Base-by-base conservation (phyloP, 30 jellyfish, hydroid and myxozoan species). In the Aurelia sp. region DNA sequence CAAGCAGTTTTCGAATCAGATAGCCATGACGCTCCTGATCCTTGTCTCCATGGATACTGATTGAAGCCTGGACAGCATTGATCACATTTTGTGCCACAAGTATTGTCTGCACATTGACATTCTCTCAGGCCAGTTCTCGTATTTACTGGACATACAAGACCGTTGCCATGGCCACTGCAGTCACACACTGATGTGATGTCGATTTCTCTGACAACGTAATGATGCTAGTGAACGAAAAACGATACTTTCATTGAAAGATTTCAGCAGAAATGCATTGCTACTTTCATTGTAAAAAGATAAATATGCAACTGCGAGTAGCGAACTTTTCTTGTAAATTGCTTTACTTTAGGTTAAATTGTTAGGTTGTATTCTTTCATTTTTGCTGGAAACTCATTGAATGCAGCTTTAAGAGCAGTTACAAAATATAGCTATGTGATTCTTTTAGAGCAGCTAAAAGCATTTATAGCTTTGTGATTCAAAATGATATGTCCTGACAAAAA, bases 91-190 rank as follows among this genome's bases (percentile, higher is more conserved):
- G 62, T 67, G 17, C 99, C 99, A 63, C 99, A 94, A 0, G 99
- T 94, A 63, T 94, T 94, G 48, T 89, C 99, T 21, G 44, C 62
- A 73, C 99, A 94, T 19, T 48, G 86, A 79, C 99, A 94, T 21
- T 84, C 96, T 30, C 99, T 73, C 33, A 10, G 59, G 13, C 96
- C 97, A 52, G 95, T 88, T 17, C 35, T n/a, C 11, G 89, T 57
- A 69, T 94, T 86, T 8, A 84, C 62, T 8, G 99, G 99, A 57
- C 99, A 94, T 30, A 63, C 31, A 11, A 51, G 19, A 16, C 99
- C 99, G 75, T 94, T 86, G 12, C 97, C 99, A 84, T 94, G 99
- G 5, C 99, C 99, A 61, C 64, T 89, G 85, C 99, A 94, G 77
- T 94, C 96, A 63, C 99, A 94, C 4, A 82, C 88, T 23, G 96